Evolutionary conservation across 2,888 invertebrate genomes (phyloP), one percentile per base, ranked within the genome.

Genomic region (Drosophila neotestacea): DNA sequence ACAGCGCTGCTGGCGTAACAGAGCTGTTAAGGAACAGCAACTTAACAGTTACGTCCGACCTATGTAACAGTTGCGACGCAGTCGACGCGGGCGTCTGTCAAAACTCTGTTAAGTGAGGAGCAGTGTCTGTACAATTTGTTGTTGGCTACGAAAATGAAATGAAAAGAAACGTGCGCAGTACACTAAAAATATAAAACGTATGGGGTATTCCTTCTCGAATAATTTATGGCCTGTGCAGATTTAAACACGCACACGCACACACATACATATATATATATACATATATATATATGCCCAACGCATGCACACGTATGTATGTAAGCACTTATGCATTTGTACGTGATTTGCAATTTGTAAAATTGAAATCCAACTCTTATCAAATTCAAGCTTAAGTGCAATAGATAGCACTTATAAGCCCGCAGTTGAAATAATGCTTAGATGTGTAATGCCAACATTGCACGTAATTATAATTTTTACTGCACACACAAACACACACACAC

Each of bases 141-240:
- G 64, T 46, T 65, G 52, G 41, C 58, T 30, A 54, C 46, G 58
- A 63, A 67, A 47, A 60, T 58, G 75, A 64, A 56, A 67, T 58
- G 67, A 64, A 56, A 71, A 55, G 69, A 79, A 73, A 80, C 78
- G 77, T 79, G 80, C 80, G 71, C 80, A 80, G 52, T 60, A 63
- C 72, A 64, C 68, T 77, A 75, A 75, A 68, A 65, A 65, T 63
- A 65, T 54, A 47, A 48, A 44, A 41, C 52, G 13, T 46, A 52
- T 39, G 32, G 39, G 51, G 59, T 75, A 68, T 68, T 63, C 47
- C 51, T 58, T 42, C 47, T 48, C 27, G 50, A 58, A 58, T 73
- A 61, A 27, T 48, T 56, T 47, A 66, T 58, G 44, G 47, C 6
- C 41, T 55, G 41, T 66, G 55, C 68, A 52, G 39, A 47, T 34